Percentiles rank a stretch among this genome's conserved stretches.
These are phyloP conservation scores for Diloba caeruleocephala DNA, from an alignment of 2,888 invertebrate genomes.

Conservation along the genomic window DNA sequence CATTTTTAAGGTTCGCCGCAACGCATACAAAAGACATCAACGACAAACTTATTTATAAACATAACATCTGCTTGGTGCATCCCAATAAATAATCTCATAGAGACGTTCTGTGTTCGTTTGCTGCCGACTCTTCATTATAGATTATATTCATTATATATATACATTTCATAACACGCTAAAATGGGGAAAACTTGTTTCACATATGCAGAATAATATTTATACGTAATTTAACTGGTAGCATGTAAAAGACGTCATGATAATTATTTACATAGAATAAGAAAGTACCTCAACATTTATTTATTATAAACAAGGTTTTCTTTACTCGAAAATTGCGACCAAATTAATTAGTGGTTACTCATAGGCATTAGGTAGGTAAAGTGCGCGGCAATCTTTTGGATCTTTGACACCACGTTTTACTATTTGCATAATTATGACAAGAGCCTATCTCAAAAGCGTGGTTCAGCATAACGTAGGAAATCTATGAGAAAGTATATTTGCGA, in stretches of 20 bases:
- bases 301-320: too few relatives aligned
- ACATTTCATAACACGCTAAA: conserved; percentile 1
- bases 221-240: background rate
- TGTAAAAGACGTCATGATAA: background rate
- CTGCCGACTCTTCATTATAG: conserved; percentile 2
- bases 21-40: conserved; percentile 51
- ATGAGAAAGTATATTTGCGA: too few relatives aligned
- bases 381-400: too few relatives aligned
- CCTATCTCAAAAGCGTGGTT: too few relatives aligned
- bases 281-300: too few relatives aligned
- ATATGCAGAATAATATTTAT: conserved; percentile 6
- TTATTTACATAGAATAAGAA: background rate
- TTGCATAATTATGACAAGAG: too few relatives aligned
- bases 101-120: conserved; percentile 1
- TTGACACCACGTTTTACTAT: too few relatives aligned
- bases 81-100: conserved; percentile 13
- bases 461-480: too few relatives aligned
- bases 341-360: too few relatives aligned
- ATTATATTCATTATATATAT: conserved; percentile 8
- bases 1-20: background rate
- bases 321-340: too few relatives aligned
- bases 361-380: too few relatives aligned
- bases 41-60: conserved; percentile 12
- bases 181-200: conserved; percentile 3
- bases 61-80: conserved; percentile 14